A percentile compares a stretch with the other conserved stretches of the same genome.
Conservation (phyloP, 2,888 invertebrate species). For the Cepaea hortensis region DNA sequence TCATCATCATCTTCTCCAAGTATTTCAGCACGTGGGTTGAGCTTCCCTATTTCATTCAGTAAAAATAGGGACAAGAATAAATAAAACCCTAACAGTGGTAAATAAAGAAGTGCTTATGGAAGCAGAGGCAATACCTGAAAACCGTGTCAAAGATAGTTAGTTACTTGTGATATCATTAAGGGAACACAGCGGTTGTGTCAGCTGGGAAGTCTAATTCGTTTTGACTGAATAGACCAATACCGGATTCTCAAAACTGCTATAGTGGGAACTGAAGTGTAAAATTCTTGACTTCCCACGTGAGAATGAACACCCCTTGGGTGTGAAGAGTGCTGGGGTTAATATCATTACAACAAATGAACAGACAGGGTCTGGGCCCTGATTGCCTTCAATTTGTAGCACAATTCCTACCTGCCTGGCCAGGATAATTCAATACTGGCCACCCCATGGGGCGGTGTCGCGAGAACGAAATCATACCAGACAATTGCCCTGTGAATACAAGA, state of each 20-base stretch:
- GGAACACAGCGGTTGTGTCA: too few species aligned
- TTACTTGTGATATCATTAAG: neutral
- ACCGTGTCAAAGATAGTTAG: neutral
- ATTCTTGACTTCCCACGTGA: slow-evolving; percentile 21
- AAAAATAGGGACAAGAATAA: too few species aligned
- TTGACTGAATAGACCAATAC: slow-evolving; percentile 3
- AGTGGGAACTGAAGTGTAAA: slow-evolving; percentile 16
- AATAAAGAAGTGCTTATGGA: too few species aligned
- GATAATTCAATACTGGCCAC: slow-evolving; percentile 36
- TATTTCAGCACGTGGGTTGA: too few species aligned
- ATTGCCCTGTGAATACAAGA: slow-evolving; percentile 1
- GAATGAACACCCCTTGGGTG: slow-evolving; percentile 24
- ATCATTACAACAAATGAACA: slow-evolving; percentile 45
- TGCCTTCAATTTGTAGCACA: slow-evolving; percentile 23
- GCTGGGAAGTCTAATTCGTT: neutral
- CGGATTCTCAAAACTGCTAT: neutral
- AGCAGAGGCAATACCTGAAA: neutral
- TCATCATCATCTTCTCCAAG: too few species aligned
- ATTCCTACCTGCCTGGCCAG: slow-evolving; percentile 32
- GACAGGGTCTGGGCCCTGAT: slow-evolving; percentile 22
- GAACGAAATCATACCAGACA: slow-evolving; percentile 18
- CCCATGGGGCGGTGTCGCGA: slow-evolving; percentile 14
- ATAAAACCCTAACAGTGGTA: too few species aligned
- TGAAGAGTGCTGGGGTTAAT: slow-evolving; percentile 29
- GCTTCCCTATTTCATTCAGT: too few species aligned